Evolutionary conservation across 30 jellyfish, hydroid and myxozoan species (phyloP).

Genomic region (Aurelia sp.): DNA sequence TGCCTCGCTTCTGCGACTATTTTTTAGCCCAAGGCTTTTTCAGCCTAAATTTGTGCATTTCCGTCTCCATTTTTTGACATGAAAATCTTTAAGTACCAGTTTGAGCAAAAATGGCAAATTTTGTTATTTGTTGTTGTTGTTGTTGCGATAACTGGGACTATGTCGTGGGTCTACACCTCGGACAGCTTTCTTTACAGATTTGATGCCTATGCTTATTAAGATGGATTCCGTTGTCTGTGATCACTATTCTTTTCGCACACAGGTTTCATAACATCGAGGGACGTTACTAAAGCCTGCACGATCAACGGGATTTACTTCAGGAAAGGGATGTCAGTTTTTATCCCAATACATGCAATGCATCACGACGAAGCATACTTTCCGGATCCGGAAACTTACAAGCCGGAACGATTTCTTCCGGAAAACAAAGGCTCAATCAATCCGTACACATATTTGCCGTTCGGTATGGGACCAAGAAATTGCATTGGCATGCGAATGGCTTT

Average conservation of each 20-base stretch:
- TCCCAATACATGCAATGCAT: conserved; percentile 40
- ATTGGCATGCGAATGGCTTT: conserved; percentile 58
- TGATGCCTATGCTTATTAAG: too few species aligned
- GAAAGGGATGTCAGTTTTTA: background rate
- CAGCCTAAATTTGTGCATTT: too few species aligned
- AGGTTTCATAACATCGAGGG: conserved; percentile 18
- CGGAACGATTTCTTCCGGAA: conserved; percentile 15
- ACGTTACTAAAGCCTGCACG: conserved; percentile 15
- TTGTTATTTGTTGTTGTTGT: too few species aligned
- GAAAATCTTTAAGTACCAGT: too few species aligned
- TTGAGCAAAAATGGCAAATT: too few species aligned
- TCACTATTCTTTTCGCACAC: background rate
- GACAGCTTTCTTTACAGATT: background rate
- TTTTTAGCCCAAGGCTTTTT: too few species aligned
- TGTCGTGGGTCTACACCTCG: too few species aligned
- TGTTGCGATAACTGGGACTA: too few species aligned
- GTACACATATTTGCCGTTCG: conserved; percentile 29
- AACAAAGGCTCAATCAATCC: conserved; percentile 29
- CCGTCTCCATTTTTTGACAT: too few species aligned
- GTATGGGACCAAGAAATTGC: conserved; percentile 59
- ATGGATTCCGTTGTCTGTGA: too few species aligned
- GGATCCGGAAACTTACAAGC: conserved; percentile 47
- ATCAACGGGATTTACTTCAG: conserved; percentile 17
- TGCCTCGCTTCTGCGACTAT: too few species aligned
- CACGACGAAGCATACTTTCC: conserved; percentile 28